These are phyloP conservation scores for Drepana falcataria DNA, from an alignment of 2,888 invertebrate genomes.

Conservation along the genomic window DNA sequence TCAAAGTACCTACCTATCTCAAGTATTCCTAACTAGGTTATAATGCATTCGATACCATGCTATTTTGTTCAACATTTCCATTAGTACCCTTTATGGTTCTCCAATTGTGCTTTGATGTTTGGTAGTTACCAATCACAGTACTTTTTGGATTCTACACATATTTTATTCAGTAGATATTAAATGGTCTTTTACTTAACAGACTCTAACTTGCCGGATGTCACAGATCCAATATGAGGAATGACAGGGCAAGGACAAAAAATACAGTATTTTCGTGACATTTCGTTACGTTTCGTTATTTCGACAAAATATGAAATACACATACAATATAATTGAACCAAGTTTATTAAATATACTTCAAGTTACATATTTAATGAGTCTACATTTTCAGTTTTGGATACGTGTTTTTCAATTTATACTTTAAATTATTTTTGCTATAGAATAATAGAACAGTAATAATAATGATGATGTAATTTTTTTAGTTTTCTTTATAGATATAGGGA, in stretches of 20 bases:
- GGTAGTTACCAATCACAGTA: conserved; percentile 72
- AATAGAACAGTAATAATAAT: too few species aligned
- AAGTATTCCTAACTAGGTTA: conserved; percentile 61
- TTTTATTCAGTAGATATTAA: conserved; percentile 37
- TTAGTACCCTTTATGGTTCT: conserved; percentile 23
- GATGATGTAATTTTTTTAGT: too few species aligned
- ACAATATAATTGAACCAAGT: conserved; percentile 5
- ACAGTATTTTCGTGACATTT: conserved; percentile 4
- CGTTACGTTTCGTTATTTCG: conserved; percentile 1
- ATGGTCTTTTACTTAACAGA: conserved; percentile 16
- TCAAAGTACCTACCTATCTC: conserved; percentile 75
- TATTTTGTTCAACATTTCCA: conserved; percentile 12
- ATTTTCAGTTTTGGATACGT: conserved; percentile 22
- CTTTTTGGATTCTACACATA: conserved; percentile 57
- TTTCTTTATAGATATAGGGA: too few species aligned
- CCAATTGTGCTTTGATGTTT: conserved; percentile 48
- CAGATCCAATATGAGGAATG: conserved; percentile 11
- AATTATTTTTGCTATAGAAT: not conserved
- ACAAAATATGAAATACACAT: conserved; percentile 2
- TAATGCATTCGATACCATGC: conserved; percentile 58
- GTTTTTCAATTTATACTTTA: not conserved
- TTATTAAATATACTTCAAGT: conserved; percentile 18
- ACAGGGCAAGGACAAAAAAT: conserved; percentile 3
- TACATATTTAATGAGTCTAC: conserved; percentile 27
- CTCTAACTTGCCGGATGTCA: too few species aligned